Evolutionary conservation across 2,888 invertebrate genomes (phyloP), one percentile per base, ranked within the genome.

Genomic region (Tubiluchus corallicola): DNA sequence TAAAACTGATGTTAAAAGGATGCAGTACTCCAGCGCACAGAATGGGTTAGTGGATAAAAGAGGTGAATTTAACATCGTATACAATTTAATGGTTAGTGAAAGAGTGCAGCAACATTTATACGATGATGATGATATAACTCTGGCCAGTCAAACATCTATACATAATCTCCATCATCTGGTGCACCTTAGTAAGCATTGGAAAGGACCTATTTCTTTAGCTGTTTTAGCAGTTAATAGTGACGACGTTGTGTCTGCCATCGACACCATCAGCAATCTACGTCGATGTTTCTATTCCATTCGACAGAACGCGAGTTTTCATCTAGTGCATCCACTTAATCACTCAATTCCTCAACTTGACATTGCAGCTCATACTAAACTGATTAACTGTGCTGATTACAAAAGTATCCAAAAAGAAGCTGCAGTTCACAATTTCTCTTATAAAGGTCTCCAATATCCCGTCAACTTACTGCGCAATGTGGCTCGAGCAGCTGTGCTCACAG

Each of bases 401-500:
- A n/a, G n/a, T n/a, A n/a, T n/a, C n/a, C n/a, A n/a, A n/a, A n/a
- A n/a, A n/a, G n/a, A n/a, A n/a, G n/a, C n/a, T n/a, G n/a, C n/a
- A n/a, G n/a, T n/a, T n/a, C n/a, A n/a, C n/a, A n/a, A n/a, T n/a
- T n/a, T n/a, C n/a, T n/a, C n/a, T n/a, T n/a, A n/a, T n/a, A n/a
- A n/a, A n/a, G 55, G 55, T 2, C 50, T 61, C 16, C 55, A 56
- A 37, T 71, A 68, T 52, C 72, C 72, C 9, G 66, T 67, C 52
- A 72, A 72, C 55, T 54, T 71, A 17, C 54, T 72, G 42, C 55
- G 72, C 20, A 72, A 72, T 54, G 63, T 69, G 17, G 72, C 67
- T n/a, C 55, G 69, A 4, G 57, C 61, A 47, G 61, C 63, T 49
- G 55, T 64, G 2, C 49, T 51, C n/a, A 65, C 68, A 2, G 62